Percentiles rank a stretch among this genome's conserved stretches.
phyloP scores from a whole-genome alignment of 1,140 invertebrate species.

The Drosophila nikananu region DNA sequence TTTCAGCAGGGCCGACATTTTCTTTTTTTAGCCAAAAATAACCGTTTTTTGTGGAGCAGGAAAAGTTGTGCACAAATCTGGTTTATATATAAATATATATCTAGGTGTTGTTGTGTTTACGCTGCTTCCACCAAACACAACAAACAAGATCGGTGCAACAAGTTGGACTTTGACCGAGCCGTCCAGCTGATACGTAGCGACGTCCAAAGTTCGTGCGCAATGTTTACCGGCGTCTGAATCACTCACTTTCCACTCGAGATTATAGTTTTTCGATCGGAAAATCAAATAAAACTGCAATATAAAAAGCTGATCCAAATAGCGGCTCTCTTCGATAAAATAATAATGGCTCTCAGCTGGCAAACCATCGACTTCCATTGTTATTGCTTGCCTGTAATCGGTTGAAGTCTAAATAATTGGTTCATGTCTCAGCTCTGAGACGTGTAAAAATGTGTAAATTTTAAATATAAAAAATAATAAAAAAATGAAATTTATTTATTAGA shows the following conservation, averaged over 20 bases:
- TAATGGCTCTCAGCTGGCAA: slow-evolving; percentile 14
- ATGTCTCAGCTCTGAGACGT: neutral
- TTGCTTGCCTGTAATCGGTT: neutral
- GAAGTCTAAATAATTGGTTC: neutral
- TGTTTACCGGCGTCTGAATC: slow-evolving; percentile 13
- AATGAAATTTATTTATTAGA: too few species aligned
- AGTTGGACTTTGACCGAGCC: slow-evolving; percentile 74
- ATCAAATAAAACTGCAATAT: slow-evolving; percentile 11
- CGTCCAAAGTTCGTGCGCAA: slow-evolving; percentile 18
- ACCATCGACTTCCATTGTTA: neutral
- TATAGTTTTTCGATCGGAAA: neutral
- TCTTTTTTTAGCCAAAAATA: neutral
- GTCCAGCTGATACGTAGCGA: slow-evolving; percentile 6
- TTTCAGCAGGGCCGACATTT: slow-evolving; percentile 76
- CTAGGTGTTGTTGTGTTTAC: slow-evolving; percentile 30
- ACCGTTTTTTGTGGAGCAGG: slow-evolving; percentile 13
- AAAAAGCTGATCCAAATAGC: neutral
- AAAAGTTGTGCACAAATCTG: neutral
- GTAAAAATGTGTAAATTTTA: too few species aligned
- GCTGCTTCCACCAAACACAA: slow-evolving; percentile 37
- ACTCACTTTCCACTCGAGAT: slow-evolving; percentile 2
- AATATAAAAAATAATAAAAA: too few species aligned
- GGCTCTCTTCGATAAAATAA: neutral
- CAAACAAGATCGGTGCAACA: slow-evolving; percentile 64
- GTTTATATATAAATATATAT: slow-evolving; percentile 22